Conservation (phyloP, 2,113 vertebrate genomes). For the Hemibagrus wyckioides region DNA sequence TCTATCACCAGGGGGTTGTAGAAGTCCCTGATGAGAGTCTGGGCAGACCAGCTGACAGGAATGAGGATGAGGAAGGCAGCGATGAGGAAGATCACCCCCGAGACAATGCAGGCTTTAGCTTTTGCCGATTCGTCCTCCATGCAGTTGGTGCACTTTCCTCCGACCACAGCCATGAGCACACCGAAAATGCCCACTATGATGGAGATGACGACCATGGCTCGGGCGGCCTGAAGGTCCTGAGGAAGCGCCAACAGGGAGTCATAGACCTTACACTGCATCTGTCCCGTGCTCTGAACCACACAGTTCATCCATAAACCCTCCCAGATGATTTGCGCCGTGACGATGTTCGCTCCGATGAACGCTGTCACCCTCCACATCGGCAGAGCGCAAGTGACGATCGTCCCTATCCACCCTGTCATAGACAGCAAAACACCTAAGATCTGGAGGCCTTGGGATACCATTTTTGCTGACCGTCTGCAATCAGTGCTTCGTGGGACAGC, state of each 20-base stretch:
- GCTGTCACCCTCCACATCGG: slow-evolving; percentile 80
- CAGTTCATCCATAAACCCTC: slow-evolving; percentile 80
- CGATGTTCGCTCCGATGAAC: slow-evolving; percentile 74
- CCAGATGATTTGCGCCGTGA: slow-evolving; percentile 75
- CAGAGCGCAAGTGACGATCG: slow-evolving; percentile 68
- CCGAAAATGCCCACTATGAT: slow-evolving; percentile 73
- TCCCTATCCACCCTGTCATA: slow-evolving; percentile 74
- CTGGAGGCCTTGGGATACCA: slow-evolving; percentile 77
- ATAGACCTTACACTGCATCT: slow-evolving; percentile 80
- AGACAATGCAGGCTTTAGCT: slow-evolving; percentile 70
- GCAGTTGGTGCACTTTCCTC: slow-evolving; percentile 80
- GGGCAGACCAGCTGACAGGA: slow-evolving; percentile 77
- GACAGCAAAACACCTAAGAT: slow-evolving; percentile 72
- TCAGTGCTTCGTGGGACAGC: slow-evolving; percentile 15
- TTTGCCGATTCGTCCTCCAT: slow-evolving; percentile 74
- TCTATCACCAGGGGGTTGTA: slow-evolving; percentile 71
- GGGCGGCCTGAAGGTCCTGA: slow-evolving; percentile 74
- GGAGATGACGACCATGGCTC: slow-evolving; percentile 75
- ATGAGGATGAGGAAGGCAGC: slow-evolving; percentile 69
- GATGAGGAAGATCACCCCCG: slow-evolving; percentile 74
- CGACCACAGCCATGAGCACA: slow-evolving; percentile 68
- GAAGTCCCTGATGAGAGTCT: slow-evolving; percentile 73
- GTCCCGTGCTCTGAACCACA: slow-evolving; percentile 78
- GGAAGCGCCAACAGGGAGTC: slow-evolving; percentile 75
- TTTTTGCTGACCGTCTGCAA: slow-evolving; percentile 39